A percentile compares a stretch with the other conserved stretches of the same genome.
Conservation (phyloP, 2,113 vertebrate species). For the Ranitomeya variabilis region DNA sequence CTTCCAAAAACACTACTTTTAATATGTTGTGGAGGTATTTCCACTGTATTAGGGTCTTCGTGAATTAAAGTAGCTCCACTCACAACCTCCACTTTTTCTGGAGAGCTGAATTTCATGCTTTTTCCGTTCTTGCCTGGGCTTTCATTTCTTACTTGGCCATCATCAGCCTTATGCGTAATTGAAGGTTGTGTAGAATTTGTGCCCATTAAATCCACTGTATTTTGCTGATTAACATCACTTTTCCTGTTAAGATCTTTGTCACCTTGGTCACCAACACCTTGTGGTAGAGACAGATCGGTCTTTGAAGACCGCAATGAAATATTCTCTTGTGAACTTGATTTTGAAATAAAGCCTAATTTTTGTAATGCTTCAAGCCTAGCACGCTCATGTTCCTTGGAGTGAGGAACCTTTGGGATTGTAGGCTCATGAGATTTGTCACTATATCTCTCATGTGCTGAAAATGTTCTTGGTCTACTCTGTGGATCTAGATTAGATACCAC, state of each 20-base stretch:
- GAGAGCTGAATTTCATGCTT: background rate
- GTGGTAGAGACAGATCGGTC: constrained; percentile 53
- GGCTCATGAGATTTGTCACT: constrained; percentile 9
- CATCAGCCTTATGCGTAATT: background rate
- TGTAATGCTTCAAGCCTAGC: constrained; percentile 81
- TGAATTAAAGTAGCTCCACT: background rate
- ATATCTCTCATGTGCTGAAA: constrained; percentile 45
- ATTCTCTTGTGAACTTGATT: constrained; percentile 49
- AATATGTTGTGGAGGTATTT: background rate
- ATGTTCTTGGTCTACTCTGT: constrained; percentile 48
- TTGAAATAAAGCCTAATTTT: constrained; percentile 84
- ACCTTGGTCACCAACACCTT: background rate
- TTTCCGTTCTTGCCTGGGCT: background rate
- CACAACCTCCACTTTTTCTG: constrained; percentile 4
- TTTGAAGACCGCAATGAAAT: constrained; percentile 61
- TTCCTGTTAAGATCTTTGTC: constrained; percentile 51
- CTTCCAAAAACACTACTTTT: background rate
- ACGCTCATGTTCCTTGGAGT: constrained; percentile 71
- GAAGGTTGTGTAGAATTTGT: background rate
- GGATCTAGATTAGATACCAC: constrained; percentile 30
- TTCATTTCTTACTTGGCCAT: constrained; percentile 15
- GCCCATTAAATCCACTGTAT: background rate
- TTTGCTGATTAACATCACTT: constrained; percentile 17
- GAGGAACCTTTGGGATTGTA: constrained; percentile 18
- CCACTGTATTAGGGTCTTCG: background rate